Base-by-base conservation (phyloP, 2,888 invertebrate genomes). In the Pherbina coryleti region DNA sequence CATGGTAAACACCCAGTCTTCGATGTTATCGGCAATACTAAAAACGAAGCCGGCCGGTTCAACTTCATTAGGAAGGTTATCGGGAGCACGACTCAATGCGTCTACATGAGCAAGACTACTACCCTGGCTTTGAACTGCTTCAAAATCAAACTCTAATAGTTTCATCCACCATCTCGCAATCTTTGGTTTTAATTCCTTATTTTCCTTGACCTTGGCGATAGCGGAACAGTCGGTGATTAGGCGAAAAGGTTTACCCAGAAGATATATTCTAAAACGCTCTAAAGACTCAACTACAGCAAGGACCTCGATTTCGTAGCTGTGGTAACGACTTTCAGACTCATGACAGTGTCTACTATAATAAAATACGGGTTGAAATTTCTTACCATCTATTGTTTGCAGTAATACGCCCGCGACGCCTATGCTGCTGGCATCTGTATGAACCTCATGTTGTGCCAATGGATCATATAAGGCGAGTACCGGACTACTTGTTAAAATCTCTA, bases 381-480 rank as follows among this genome's bases (percentile, higher is more conserved):
- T 53, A 53, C 53, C 53, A 7, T 53, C 17, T 7, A 53, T 3
- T 19, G 53, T n/a, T 53, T 53, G 53, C 53, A 53, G 19, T n/a
- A 53, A 53, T n/a, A 51, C 51, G 7, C n/a, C 51, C 8, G 53
- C 53, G 53, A 53, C n/a, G n/a, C 53, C 53, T 8, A 53, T 53
- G 53, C 53, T 37, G 8, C 66, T 66, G 3, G 44, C 66, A 22
- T 66, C 66, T 7, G 66, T 66, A 44, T 66, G 66, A 3, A 66
- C 66, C 9, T 34, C n/a, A 5, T 66, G 66, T 66, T 66, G 66
- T 19, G 66, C 66, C 8, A n/a, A 44, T 19, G 37, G 19, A 66
- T 66, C 44, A 66, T 44, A 66, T 17, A 66, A 44, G 1, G 66
- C 19, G 19, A 66, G 17, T 44, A 66, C 19, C 19, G 66, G 37